Base-by-base conservation (phyloP, 23 tunicate genomes). In the Botrylloides violaceus region DNA sequence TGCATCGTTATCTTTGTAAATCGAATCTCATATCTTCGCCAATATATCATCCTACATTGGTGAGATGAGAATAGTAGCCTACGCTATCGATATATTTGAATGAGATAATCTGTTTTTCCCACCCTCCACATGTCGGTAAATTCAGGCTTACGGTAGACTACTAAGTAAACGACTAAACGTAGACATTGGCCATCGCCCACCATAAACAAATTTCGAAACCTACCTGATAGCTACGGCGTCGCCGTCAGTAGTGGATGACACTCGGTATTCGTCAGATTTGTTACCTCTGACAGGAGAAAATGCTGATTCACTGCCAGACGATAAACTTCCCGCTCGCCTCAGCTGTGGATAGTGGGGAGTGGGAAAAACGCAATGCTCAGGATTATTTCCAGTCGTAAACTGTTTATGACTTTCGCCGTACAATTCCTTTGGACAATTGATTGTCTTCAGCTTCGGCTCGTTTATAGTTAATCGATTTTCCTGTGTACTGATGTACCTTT, bases 231-330 rank as follows among this genome's bases (percentile, higher is more conserved):
- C 25, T 20, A 19, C 29, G 19, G 36, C 37, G 20, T 68, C 29
- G 19, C 26, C 37, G 20, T 68, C 74, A 18, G 74, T 68, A 26
- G 74, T 68, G 2, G 74, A 68, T 19, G 74, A 68, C 5, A 68
- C 74, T 7, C 1, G 58, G 47, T 37, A 36, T 37, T 68, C 74
- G 74, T 68, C 74, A 4, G 58, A 68, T 68, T 43, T 68, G 18
- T 28, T 23, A 15, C 15, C 18, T 29, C 70, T 29, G 19, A 68
- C 74, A 18, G 74, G 74, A 1, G 74, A 68, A 26, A 68, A 68
- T 1, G 74, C 74, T 32, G 74, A 68, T 32, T 68, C 74, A 25
- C 74, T 68, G 43, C 74, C 74, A 24, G 74, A 68, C 18, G 74
- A 68, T 23, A 68, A 22, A 43, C 74, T 68, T 1, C 74, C 74